A percentile compares a stretch with the other conserved stretches of the same genome.
phyloP scores from a whole-genome alignment of 2,888 invertebrate genomes.

The Tholera decimalis region DNA sequence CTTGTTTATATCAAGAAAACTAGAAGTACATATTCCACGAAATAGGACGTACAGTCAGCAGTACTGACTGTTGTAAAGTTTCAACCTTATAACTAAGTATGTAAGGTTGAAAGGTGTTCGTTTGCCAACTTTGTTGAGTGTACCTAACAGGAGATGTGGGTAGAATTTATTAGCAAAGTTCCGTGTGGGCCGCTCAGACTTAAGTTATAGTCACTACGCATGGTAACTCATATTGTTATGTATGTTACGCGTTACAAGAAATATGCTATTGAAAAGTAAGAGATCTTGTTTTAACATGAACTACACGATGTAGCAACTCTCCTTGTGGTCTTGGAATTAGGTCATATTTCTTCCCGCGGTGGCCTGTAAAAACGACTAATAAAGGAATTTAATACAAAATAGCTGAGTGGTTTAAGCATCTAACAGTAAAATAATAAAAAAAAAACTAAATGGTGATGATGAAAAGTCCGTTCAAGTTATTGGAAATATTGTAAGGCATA shows the following conservation, averaged over 20 bases:
- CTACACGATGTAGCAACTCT: constrained; percentile 15
- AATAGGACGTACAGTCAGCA: constrained; percentile 14
- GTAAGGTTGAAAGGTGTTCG: constrained; percentile 4
- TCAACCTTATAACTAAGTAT: neutral
- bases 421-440: neutral
- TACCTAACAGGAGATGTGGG: constrained; percentile 39
- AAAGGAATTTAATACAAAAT: constrained; percentile 19
- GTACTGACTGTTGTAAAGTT: neutral
- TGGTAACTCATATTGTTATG: constrained; percentile 56
- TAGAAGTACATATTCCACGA: constrained; percentile 24
- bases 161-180: constrained; percentile 60
- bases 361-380: constrained; percentile 20
- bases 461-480: too few species aligned
- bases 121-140: constrained; percentile 1
- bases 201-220: constrained; percentile 61
- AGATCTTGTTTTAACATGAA: constrained; percentile 15
- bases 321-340: constrained; percentile 24
- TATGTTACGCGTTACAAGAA: constrained; percentile 30
- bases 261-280: constrained; percentile 42
- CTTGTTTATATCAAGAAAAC: constrained; percentile 48
- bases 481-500: too few species aligned
- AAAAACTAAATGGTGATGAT: too few species aligned
- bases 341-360: constrained; percentile 29
- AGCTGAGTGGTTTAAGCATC: neutral
- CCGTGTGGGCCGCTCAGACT: constrained; percentile 49